Evolutionary conservation across 2,888 invertebrate species (phyloP), one percentile per base, ranked within the genome.

Genomic region (Mythimna impura): DNA sequence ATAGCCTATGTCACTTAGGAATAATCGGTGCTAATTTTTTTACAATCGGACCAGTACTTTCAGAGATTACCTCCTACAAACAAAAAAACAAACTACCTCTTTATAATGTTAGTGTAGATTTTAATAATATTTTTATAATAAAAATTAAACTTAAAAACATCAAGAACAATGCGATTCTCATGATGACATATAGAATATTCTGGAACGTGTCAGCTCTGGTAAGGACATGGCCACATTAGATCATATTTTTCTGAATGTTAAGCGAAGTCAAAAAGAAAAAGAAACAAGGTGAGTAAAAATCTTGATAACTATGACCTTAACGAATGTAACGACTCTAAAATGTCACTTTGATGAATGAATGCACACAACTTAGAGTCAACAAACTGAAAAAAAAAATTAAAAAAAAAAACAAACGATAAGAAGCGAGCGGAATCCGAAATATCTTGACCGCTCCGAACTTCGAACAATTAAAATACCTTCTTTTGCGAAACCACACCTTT

Each of bases 201-300:
- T 77, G 9, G 58, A 58, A 76, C 7, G 1, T 6, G 12, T 3
- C 22, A 1, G 57, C 52, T 30, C 52, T 10, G 10, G 20, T 61
- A 40, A 78, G 36, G 36, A 55, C 74, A 74, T 30, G 47, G 78
- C 12, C 54, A 55, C 36, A 54, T 68, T 47, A 65, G 6, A 34
- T 43, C 8, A 60, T 9, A 17, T 9, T 30, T 65, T 10, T 22
- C 8, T 14, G 0, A 65, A 36, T 47, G 7, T 47, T 47, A 22
- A 50, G 2, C 47, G n/a, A 6, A 25, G 8, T 43, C 40, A 17
- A 9, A 58, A 10, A 47, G 30, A 54, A 66, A 52, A 25, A 50
- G 4, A 71, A 70, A 43, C 71, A 70, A 70, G 71, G 75, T 43
- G 40, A 78, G 0, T 9, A 36, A n/a, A 69, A 61, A 50, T 47